phyloP scores from a whole-genome alignment of 1,140 invertebrate species.

The Diabrotica undecimpunctata region DNA sequence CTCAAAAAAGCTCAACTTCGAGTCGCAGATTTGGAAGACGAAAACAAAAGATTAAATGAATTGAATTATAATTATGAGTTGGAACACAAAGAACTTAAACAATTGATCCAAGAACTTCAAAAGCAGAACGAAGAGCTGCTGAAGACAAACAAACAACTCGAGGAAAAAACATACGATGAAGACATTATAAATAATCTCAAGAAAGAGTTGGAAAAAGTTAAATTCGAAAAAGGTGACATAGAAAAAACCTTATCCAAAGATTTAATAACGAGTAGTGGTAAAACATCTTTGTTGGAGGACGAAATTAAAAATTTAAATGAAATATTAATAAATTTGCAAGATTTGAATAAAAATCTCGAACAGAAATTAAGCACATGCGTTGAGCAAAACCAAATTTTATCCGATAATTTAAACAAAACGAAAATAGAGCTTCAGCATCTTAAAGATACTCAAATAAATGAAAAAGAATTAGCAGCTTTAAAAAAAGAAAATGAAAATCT shows the following conservation, averaged over 20 bases:
- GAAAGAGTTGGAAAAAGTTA: constrained; percentile 10
- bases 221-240: constrained; percentile 26
- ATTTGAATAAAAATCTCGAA: constrained; percentile 23
- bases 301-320: constrained; percentile 11
- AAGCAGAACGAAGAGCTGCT: background rate
- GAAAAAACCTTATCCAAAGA: constrained; percentile 28
- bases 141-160: background rate
- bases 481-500: constrained; percentile 31
- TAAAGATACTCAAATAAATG: constrained; percentile 8
- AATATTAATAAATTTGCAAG: constrained; percentile 22
- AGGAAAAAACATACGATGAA: constrained; percentile 1
- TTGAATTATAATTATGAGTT: constrained; percentile 8
- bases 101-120: constrained; percentile 17
- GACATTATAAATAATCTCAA: background rate
- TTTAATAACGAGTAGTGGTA: constrained; percentile 17
- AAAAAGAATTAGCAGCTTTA: constrained; percentile 11
- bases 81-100: constrained; percentile 17
- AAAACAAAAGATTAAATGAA: constrained; percentile 8
- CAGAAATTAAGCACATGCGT: constrained; percentile 19
- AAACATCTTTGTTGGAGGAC: constrained; percentile 26
- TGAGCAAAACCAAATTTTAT: constrained; percentile 23
- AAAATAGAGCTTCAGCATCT: constrained; percentile 7
- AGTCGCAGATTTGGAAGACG: constrained; percentile 23
- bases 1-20: constrained; percentile 24
- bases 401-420: constrained; percentile 16